Base-by-base conservation (phyloP, 2,888 invertebrate species). In the Fragum whitleyi region DNA sequence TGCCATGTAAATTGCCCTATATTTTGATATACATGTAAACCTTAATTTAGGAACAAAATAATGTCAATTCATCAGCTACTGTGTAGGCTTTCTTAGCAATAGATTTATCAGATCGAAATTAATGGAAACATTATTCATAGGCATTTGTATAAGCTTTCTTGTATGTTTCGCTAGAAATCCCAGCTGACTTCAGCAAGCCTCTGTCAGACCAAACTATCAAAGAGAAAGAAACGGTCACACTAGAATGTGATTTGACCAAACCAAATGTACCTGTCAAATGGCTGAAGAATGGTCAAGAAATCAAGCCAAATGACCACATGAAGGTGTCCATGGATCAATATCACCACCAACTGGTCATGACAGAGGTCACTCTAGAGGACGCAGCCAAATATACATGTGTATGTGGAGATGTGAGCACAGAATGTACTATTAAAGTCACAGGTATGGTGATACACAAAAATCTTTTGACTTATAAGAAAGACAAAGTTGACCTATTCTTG, bases 181-280 rank as follows among this genome's bases (percentile, higher is more conserved):
- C 92, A 62, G 83, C 90, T 36, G 89, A 86, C 69, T 90, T 93
- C 81, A 88, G 87, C 16, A 84, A 88, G 39, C 91, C 91, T 7
- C 86, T 93, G 29, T 83, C 87, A 28, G 74, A 83, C 23, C 87
- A 86, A 6, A 90, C 89, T 26, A 88, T 89, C 42, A 74, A 84
- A 19, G 91, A 91, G 70, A 90, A 91, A n/a, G 91, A 92, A 68
- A 86, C 88, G 0, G 89, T 92, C 14, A 96, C 96, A 87, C 96
- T 98, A 87, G 96, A 96, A 0, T 97, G 98, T 16, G 96, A 97
- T 94, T 95, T 98, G 72, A 97, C 97, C 0, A 96, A 96, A 86
- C 96, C 97, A 71, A 95, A 96, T 87, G 95, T 96, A 14, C 96
- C 96, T 78, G 97, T 98, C 0, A 96, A 96, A 78, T 98, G 98